phyloP scores from a whole-genome alignment of 1,140 invertebrate genomes.

The Drosophila yakuba region DNA sequence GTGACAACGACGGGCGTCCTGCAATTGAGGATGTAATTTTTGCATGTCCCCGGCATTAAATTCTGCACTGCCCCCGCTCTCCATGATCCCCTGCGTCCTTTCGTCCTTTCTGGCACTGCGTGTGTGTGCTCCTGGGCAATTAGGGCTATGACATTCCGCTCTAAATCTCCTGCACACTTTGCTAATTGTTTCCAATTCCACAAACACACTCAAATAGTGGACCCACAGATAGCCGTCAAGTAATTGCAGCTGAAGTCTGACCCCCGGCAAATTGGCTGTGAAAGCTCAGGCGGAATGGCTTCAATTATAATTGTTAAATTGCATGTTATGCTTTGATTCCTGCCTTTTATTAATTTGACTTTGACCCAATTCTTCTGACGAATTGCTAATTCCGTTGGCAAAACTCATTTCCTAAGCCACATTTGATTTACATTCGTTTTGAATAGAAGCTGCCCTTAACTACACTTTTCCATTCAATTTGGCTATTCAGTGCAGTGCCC shows the following conservation, averaged over 20 bases:
- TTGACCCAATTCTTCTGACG: conserved; percentile 13
- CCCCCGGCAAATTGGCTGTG: conserved; percentile 63
- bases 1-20: conserved; percentile 47
- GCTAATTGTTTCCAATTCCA: conserved; percentile 82
- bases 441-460: conserved; percentile 15
- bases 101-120: neutral
- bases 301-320: conserved; percentile 63
- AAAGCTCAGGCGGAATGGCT: conserved; percentile 37
- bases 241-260: conserved; percentile 66
- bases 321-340: conserved; percentile 31
- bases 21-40: conserved; percentile 81
- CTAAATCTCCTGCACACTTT: conserved; percentile 79
- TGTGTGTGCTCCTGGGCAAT: conserved; percentile 62
- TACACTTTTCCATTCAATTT: conserved; percentile 27
- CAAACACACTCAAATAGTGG: conserved; percentile 17
- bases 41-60: conserved; percentile 81
- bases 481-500: conserved; percentile 29
- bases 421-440: conserved; percentile 22
- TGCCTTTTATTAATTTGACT: conserved; percentile 42
- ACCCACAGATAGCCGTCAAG: conserved; percentile 38
- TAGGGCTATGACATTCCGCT: conserved; percentile 80
- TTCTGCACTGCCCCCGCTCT: conserved; percentile 41
- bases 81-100: neutral
- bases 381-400: conserved; percentile 19
- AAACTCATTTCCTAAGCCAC: conserved; percentile 5